Evolutionary conservation across 2,113 vertebrate species (phyloP).

Genomic region (Naja naja): DNA sequence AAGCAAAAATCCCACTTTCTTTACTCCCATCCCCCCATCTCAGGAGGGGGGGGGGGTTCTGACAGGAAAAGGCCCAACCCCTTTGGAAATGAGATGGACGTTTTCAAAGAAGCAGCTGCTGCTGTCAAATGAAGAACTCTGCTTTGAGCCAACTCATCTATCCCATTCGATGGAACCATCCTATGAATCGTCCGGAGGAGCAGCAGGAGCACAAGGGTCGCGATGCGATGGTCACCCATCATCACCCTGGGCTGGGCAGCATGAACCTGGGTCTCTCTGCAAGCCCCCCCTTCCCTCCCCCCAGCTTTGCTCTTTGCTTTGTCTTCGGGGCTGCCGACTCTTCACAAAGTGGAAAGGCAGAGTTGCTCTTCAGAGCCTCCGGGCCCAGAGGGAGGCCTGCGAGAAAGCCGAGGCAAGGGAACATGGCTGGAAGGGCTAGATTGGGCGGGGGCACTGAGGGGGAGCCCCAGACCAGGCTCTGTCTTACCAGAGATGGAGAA

Average conservation of each 20-base stretch:
- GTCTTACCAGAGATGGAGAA: rapidly evolving
- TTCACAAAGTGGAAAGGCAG: background rate
- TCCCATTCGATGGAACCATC: background rate
- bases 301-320: background rate
- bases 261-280: background rate
- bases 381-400: too few species aligned
- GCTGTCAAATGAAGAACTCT: background rate
- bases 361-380: too few species aligned
- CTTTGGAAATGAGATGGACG: background rate
- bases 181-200: background rate
- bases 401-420: background rate
- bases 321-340: background rate
- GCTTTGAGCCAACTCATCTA: background rate
- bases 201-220: background rate
- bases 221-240: background rate
- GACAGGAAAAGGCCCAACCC: background rate
- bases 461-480: rapidly evolving
- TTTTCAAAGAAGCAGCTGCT: background rate
- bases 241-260: too few species aligned
- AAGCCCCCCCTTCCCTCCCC: background rate
- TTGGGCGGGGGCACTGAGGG: background rate
- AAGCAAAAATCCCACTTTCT: background rate
- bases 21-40: background rate
- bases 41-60: background rate
- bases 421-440: background rate